These are phyloP conservation scores for Cryptocephalus moraei DNA, from an alignment of 2,888 invertebrate species.

Conservation along the genomic window DNA sequence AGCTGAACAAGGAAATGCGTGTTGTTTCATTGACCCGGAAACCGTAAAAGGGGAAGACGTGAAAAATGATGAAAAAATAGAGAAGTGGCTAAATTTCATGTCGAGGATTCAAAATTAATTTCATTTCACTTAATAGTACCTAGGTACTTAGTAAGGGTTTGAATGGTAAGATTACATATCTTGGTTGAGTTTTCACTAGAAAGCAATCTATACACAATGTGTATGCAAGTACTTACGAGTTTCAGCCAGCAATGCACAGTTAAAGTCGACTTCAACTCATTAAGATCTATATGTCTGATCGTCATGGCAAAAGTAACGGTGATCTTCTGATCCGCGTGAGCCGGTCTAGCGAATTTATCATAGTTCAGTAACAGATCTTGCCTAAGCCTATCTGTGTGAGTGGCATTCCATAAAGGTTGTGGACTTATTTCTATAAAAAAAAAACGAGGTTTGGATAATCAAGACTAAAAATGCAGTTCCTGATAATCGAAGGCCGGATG, in stretches of 20 bases:
- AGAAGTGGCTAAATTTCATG: too few species aligned
- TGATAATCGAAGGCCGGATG: too few species aligned
- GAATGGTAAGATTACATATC: too few species aligned
- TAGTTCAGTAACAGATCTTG: constrained; percentile 47
- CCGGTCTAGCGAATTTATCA: constrained; percentile 46
- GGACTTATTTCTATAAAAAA: constrained; percentile 26
- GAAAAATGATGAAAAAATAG: too few species aligned
- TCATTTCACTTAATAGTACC: too few species aligned
- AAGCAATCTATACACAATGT: background rate
- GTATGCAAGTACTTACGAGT: constrained; percentile 45
- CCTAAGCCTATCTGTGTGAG: constrained; percentile 45
- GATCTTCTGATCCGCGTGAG: constrained; percentile 43
- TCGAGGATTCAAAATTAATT: too few species aligned
- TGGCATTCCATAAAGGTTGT: constrained; percentile 44
- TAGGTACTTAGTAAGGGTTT: too few species aligned
- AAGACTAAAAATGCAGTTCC: too few species aligned
- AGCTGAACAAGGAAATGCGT: too few species aligned
- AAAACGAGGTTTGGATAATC: background rate
- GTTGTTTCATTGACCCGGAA: too few species aligned
- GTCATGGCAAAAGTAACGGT: constrained; percentile 45
- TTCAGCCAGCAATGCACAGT: constrained; percentile 49
- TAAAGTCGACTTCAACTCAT: constrained; percentile 52
- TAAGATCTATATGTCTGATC: constrained; percentile 54
- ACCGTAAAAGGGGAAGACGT: too few species aligned
- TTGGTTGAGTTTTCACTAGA: background rate